phyloP scores from a whole-genome alignment of 2,113 vertebrate species.

The Callionymus lyra region DNA sequence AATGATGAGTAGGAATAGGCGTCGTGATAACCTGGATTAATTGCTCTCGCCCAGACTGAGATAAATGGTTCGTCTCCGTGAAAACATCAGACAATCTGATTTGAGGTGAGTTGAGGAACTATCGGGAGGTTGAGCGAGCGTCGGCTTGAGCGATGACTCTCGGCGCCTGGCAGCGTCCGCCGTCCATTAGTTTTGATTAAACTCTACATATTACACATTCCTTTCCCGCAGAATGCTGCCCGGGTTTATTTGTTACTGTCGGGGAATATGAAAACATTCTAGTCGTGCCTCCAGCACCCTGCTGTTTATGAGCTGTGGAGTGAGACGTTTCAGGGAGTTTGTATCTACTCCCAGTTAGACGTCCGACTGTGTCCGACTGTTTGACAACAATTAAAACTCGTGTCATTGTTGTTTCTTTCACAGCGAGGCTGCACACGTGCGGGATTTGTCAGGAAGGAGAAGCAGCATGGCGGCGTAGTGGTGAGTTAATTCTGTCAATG shows the following conservation, averaged over 20 bases:
- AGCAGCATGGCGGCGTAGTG: no score
- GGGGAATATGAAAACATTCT: conserved; percentile 14
- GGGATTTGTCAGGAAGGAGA: no score
- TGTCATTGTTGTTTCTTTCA: conserved; percentile 25
- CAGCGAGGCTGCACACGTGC: conserved; percentile 2
- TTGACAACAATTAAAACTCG: conserved; percentile 8
- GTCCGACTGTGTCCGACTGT: conserved; percentile 15
- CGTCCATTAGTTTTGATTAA: conserved; percentile 13
- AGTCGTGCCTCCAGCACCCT: conserved; percentile 11
- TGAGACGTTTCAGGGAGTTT: conserved; percentile 4
- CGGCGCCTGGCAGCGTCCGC: neutral
- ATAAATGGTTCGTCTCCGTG: neutral
- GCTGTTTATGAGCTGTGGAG: conserved; percentile 14
- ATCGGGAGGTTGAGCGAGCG: neutral
- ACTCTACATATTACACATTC: conserved; percentile 12
- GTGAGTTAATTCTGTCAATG: no score
- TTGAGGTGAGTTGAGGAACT: conserved; percentile 1
- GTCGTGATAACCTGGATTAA: neutral
- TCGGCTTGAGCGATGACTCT: conserved; percentile 8
- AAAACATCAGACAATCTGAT: conserved; percentile 2
- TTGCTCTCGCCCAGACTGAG: conserved; percentile 4
- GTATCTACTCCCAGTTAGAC: no score
- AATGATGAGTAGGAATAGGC: conserved; percentile 9
- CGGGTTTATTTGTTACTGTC: conserved; percentile 1
- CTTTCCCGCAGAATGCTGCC: neutral